Evolutionary conservation across 2,888 invertebrate genomes (phyloP), one percentile per base, ranked within the genome.

Genomic region (Harmothoe impar): DNA sequence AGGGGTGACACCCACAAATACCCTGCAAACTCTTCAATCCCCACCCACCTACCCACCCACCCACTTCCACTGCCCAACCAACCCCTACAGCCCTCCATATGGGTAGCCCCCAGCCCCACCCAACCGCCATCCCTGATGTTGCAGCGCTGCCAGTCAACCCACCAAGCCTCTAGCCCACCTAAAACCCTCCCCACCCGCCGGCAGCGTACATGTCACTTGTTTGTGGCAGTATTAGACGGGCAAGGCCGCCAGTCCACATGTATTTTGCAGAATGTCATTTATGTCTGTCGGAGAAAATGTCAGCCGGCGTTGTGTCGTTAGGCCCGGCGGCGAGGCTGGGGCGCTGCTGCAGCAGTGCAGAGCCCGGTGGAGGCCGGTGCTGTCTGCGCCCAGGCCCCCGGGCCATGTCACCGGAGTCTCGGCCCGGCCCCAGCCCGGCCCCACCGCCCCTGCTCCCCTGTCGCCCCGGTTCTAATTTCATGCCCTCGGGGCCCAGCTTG

Each of bases 241-340:
- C n/a, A 54, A 29, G 25, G 29, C n/a, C 56, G 54, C 54, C 86
- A 86, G 86, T 86, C 86, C 31, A 54, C 86, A 86, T 86, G 86
- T 86, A 86, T 86, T 86, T 86, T 86, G 86, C 86, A 86, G 86
- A 86, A 86, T 86, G 86, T 86, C 86, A 86, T 86, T 86, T 86
- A 86, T 86, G 86, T 54, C 86, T 86, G 86, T 86, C 86, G 31
- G 17, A 20, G 29, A 86, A 86, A 86, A 86, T 86, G 86, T 86
- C 86, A 54, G 86, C 25, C 54, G 56, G 86, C 25, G 86, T n/a
- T 86, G 86, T 54, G 86, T 86, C 86, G 86, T 86, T 86, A 86
- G 33, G 54, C 54, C 86, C 54, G n/a, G 56, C 15, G 56, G 86
- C 25, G 56, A 20, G 54, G 31, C 54, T 12, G 54, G 86, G 86